Evolutionary conservation across 2,113 vertebrate genomes (phyloP).

Genomic region (Prinia subflava): DNA sequence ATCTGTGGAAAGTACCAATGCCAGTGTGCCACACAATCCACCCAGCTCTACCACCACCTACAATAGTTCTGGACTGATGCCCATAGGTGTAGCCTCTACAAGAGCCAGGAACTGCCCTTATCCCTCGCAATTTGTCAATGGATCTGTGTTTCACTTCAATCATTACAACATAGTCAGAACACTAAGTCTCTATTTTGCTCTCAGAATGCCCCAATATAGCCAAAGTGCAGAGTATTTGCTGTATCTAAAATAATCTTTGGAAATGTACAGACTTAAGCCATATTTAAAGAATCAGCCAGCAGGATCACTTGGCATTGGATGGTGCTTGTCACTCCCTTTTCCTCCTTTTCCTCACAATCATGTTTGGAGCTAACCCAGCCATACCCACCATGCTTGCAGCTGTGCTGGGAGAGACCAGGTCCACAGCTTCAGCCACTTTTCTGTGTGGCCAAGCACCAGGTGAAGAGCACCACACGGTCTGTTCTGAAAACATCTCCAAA

Average conservation of each 20-base stretch:
- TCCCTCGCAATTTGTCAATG: not conserved
- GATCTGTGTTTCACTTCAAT: not conserved
- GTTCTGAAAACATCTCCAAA: not conserved
- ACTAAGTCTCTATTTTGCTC: not conserved
- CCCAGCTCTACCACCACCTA: not conserved
- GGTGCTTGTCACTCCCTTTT: accelerated
- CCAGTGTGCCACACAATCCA: not conserved
- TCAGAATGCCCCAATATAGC: not conserved
- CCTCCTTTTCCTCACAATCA: not conserved
- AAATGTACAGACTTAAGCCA: not conserved
- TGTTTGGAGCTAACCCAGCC: not conserved
- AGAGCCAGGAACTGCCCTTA: not conserved
- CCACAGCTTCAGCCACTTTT: not conserved
- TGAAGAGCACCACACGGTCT: not conserved
- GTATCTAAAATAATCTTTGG: not conserved
- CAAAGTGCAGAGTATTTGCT: not conserved
- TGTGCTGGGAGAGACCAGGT: not conserved
- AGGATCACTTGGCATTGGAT: not conserved
- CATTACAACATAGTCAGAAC: not conserved
- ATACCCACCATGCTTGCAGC: not conserved
- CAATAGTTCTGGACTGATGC: not conserved
- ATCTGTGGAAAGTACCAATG: not conserved
- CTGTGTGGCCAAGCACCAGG: not conserved
- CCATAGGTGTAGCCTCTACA: accelerated
- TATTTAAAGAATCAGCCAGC: not conserved